phyloP scores from a whole-genome alignment of 2,113 vertebrate species.

The Chamaea fasciata region DNA sequence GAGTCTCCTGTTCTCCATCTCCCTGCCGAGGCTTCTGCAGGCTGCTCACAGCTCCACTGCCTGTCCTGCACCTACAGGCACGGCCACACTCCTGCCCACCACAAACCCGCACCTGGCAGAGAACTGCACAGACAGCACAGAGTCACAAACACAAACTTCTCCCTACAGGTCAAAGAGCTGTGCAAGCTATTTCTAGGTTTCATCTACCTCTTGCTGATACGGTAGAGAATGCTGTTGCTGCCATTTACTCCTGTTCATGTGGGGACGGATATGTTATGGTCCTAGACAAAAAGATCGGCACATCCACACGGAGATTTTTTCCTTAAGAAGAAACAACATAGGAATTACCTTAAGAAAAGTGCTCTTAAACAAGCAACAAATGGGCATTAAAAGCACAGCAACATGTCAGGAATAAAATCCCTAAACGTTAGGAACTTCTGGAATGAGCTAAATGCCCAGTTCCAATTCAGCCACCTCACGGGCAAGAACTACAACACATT shows the following conservation, averaged over 20 bases:
- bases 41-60: background rate
- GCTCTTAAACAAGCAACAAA: background rate
- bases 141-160: background rate
- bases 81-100: rapidly evolving
- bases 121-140: background rate
- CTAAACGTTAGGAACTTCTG: background rate
- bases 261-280: background rate
- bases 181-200: background rate
- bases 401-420: background rate
- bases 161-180: background rate
- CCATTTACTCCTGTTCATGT: background rate
- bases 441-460: background rate
- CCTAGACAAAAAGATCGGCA: background rate
- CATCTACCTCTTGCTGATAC: background rate
- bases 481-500: background rate
- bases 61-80: background rate
- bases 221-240: background rate
- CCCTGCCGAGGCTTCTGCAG: background rate
- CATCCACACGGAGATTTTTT: background rate
- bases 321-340: background rate
- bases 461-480: background rate
- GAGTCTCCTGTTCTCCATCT: background rate
- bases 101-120: background rate
- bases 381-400: background rate
- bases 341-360: background rate